phyloP scores from a whole-genome alignment of 2,797 vertebrate genomes.

The Tamandua tetradactyla region DNA sequence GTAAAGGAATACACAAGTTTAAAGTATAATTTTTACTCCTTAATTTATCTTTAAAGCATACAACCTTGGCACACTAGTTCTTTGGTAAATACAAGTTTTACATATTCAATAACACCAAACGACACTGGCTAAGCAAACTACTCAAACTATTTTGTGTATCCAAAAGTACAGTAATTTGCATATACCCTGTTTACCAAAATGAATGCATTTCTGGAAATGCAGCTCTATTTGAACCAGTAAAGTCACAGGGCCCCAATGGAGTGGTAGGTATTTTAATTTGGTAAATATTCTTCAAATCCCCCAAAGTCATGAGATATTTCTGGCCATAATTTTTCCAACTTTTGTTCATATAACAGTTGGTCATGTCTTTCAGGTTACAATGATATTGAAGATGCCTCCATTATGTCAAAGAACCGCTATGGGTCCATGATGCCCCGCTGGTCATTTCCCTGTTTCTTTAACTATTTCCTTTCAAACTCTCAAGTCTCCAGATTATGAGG shows the following conservation, averaged over 20 bases:
- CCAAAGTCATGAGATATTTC: background rate
- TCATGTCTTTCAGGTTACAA: background rate
- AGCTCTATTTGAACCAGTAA: background rate
- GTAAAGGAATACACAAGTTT: background rate
- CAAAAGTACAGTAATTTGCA: background rate
- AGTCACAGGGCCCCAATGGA: background rate
- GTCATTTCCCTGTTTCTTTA: background rate
- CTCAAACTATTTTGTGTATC: background rate
- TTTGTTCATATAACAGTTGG: background rate
- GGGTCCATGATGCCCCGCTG: background rate
- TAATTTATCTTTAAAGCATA: background rate
- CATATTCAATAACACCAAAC: background rate
- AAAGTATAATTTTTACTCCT: conserved; percentile 1
- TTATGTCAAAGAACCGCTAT: background rate
- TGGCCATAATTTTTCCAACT: conserved; percentile 9
- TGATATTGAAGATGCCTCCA: background rate
- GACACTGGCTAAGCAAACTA: background rate
- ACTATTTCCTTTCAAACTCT: background rate
- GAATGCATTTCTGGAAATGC: background rate
- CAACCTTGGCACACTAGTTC: background rate
- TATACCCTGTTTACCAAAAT: background rate
- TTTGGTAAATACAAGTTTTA: background rate
- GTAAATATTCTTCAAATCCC: background rate
- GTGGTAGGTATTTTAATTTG: background rate
- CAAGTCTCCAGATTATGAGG: background rate